Evolutionary conservation across 2,888 invertebrate genomes (phyloP).

Genomic region (Chloromyia formosa): DNA sequence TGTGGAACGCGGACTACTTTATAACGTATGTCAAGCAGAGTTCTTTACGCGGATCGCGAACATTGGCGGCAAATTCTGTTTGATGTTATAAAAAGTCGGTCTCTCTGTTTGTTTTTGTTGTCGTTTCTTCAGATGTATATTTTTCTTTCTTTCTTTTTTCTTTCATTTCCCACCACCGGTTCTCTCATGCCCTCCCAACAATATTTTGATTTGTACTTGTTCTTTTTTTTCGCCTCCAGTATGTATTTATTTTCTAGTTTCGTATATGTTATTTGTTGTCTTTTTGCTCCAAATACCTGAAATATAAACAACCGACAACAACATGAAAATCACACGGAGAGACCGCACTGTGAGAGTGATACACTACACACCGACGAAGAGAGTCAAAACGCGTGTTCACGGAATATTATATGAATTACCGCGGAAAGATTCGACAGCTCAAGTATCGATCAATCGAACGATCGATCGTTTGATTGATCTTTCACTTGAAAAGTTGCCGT

Average conservation of each 20-base stretch:
- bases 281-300: conserved; percentile 34
- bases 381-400: no score
- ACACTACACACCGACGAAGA: no score
- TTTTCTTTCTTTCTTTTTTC: conserved; percentile 8
- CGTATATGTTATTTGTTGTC: neutral
- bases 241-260: neutral
- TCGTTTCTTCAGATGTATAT: conserved; percentile 6
- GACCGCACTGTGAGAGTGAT: no score
- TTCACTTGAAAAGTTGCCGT: conserved; percentile 33
- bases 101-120: conserved; percentile 32
- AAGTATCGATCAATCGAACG: conserved; percentile 34
- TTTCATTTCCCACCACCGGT: neutral
- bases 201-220: neutral
- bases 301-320: conserved; percentile 22
- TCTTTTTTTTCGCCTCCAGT: neutral
- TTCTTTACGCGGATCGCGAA: conserved; percentile 17
- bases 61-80: conserved; percentile 44
- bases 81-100: conserved; percentile 44
- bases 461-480: conserved; percentile 39
- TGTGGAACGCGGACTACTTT: conserved; percentile 25
- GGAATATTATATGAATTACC: no score
- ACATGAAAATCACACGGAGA: neutral
- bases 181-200: neutral
- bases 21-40: conserved; percentile 5
- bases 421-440: conserved; percentile 11